Evolutionary conservation across 2,797 vertebrate genomes (phyloP), one percentile per base, ranked within the genome.

Genomic region (Brotogeris chrysoptera): DNA sequence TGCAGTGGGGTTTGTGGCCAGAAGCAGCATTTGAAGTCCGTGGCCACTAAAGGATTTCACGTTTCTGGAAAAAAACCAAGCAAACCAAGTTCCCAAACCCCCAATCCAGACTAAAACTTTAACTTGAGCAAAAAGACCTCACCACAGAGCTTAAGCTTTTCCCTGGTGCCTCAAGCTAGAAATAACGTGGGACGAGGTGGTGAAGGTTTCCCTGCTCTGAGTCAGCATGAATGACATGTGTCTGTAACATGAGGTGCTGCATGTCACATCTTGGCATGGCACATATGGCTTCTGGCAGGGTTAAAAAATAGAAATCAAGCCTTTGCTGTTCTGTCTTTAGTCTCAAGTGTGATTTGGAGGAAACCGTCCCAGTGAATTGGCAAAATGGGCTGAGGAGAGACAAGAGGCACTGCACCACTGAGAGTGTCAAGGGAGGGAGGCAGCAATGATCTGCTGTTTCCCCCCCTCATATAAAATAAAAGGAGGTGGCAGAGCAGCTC

Each of bases 221-320:
- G 46, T 46, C 84, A 85, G 68, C 64, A 38, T 13, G 86, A 94
- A 21, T 24, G 91, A 76, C 0, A 3, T 4, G 65, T 88, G 84
- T 57, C 81, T 87, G 71, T 27, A 85, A 60, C 2, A 32, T 55
- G 79, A 92, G 86, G 96, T 93, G 81, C 36, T 77, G 59, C 2
- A 0, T 77, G 71, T 85, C 89, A 38, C 60, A 34, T 55, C 74
- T 81, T 85, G 89, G 79, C 91, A 60, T 1, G 20, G 17, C 16
- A 25, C 43, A 4, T 27, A 53, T 4, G 39, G 86, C 78, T 92
- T 76, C 86, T 88, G 88, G 66, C 92, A 63, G 74, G 38, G 19
- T 17, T 57, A 66, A 32, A 69, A 53, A 53, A 61, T 43, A 43
- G 39, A 68, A 73, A 82, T 50, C 39, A 50, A 81, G 55, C 13